Conservation (phyloP, 2,113 vertebrate species). For the human (Homo sapiens) region GRCh38 chr12:104371001-104371500, state of each 20-base stretch:
- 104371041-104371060: not conserved
- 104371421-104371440: not conserved
- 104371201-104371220: slow-evolving; percentile 21
- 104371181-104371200: not conserved
- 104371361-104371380: not conserved
- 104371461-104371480: not conserved
- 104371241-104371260: slow-evolving; percentile 20
- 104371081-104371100: not conserved
- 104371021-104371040: not conserved
- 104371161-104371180: not conserved
- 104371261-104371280: not conserved
- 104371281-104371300: not conserved
- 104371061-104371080: not conserved
- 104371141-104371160: not conserved
- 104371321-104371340: not conserved
- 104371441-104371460: not conserved
- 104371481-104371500: not conserved
- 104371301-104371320: not conserved
- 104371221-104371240: not conserved
- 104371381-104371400: not conserved
- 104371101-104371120: not conserved
- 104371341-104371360: not conserved
- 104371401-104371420: not conserved
- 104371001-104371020: not conserved
- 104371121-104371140: rapidly evolving